Percentiles rank a stretch among this genome's conserved stretches.
phyloP scores from a whole-genome alignment of 2,797 vertebrate species.

The Malacoraja senta region DNA sequence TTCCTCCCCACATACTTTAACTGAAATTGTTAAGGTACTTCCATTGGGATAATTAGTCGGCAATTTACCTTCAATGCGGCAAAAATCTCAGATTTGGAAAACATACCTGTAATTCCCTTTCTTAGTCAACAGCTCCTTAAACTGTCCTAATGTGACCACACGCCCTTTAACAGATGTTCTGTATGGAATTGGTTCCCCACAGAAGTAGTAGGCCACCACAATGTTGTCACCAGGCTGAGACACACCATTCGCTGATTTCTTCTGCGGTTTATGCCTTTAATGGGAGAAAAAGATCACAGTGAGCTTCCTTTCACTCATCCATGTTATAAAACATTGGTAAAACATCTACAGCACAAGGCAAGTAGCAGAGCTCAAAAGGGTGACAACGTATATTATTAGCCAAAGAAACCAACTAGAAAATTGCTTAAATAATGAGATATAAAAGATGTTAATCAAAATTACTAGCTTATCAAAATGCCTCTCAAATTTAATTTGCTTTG shows the following conservation, averaged over 20 bases:
- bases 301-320: neutral
- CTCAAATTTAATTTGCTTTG: constrained; percentile 9
- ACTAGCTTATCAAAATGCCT: neutral
- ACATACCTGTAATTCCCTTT: constrained; percentile 93
- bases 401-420: neutral
- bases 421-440: neutral
- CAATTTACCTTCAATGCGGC: neutral
- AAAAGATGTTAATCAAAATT: neutral
- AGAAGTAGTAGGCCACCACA: constrained; percentile 94
- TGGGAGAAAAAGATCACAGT: constrained; percentile 15
- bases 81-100: neutral
- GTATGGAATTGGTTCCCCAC: constrained; percentile 93
- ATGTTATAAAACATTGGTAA: neutral
- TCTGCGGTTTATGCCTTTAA: constrained; percentile 72
- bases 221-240: constrained; percentile 73
- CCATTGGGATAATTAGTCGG: neutral
- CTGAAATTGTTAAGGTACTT: neutral
- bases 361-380: neutral
- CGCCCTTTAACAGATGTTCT: constrained; percentile 84
- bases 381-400: neutral
- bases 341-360: neutral
- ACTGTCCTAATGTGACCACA: constrained; percentile 85
- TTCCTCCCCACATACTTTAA: neutral
- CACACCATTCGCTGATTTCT: constrained; percentile 52
- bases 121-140: constrained; percentile 97